phyloP scores from a whole-genome alignment of 53 echinoderm and acorn worm genomes.

The Astropecten irregularis region DNA sequence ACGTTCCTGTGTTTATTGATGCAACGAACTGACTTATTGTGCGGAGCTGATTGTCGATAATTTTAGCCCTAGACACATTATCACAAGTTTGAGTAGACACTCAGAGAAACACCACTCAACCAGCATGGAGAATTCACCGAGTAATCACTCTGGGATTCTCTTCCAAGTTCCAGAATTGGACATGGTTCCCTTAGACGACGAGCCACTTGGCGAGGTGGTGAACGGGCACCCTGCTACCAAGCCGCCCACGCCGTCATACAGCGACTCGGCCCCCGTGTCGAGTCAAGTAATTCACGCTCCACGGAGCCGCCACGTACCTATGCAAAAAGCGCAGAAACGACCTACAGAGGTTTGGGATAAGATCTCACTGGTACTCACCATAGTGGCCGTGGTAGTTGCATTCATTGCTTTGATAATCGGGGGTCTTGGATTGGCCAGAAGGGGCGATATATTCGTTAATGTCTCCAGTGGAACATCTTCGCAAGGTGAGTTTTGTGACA shows the following conservation, averaged over 20 bases:
- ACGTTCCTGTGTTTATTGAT: too few relatives aligned
- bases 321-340: not conserved
- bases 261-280: not conserved
- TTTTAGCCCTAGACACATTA: too few relatives aligned
- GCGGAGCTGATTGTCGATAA: too few relatives aligned
- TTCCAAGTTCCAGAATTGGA: not conserved
- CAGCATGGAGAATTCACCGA: not conserved
- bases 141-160: not conserved
- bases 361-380: not conserved
- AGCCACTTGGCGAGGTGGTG: not conserved
- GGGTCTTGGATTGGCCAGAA: not conserved
- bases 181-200: not conserved
- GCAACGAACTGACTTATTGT: too few relatives aligned
- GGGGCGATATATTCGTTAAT: conserved; percentile 37
- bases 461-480: not conserved
- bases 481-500: too few relatives aligned
- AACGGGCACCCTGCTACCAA: not conserved
- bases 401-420: conserved; percentile 29
- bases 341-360: not conserved
- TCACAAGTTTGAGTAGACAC: too few relatives aligned
- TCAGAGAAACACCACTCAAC: too few relatives aligned
- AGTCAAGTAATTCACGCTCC: conserved; percentile 13
- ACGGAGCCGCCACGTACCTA: not conserved
- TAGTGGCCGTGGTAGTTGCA: conserved; percentile 26
- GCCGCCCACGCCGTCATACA: not conserved